Percentiles rank a stretch among this genome's conserved stretches.
phyloP scores from a whole-genome alignment of 2,113 vertebrate genomes.

The Chaetodon trifascialis region DNA sequence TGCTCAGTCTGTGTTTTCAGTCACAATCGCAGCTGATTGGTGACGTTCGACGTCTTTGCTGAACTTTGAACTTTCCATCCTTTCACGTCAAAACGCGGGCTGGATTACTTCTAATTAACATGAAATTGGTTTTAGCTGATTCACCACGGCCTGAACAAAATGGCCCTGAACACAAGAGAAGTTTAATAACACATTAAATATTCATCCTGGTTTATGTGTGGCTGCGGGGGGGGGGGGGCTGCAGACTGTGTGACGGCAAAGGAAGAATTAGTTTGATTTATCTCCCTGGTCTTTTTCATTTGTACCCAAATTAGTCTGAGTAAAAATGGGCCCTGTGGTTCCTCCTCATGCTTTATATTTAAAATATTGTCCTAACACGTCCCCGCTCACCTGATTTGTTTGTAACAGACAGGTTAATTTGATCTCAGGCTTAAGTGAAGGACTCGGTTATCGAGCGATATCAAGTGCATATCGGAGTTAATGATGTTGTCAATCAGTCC shows the following conservation, averaged over 20 bases:
- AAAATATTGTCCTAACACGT: background rate
- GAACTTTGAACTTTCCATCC: constrained; percentile 5
- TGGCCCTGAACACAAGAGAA: constrained; percentile 42
- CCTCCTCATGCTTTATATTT: background rate
- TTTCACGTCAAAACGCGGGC: constrained; percentile 5
- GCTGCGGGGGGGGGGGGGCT: constrained; percentile 41
- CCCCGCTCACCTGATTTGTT: constrained; percentile 43
- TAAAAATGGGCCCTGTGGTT: constrained; percentile 20
- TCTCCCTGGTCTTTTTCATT: constrained; percentile 53
- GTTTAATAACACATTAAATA: constrained; percentile 66
- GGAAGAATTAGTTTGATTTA: constrained; percentile 54
- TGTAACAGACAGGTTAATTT: constrained; percentile 51
- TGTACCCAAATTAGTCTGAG: constrained; percentile 42
- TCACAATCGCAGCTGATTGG: too few relatives aligned
- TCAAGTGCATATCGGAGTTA: constrained; percentile 69
- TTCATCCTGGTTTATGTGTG: constrained; percentile 59
- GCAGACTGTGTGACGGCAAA: constrained; percentile 43
- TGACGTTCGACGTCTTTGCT: background rate
- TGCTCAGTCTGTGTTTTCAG: too few relatives aligned
- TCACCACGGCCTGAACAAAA: constrained; percentile 29
- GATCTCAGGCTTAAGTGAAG: constrained; percentile 55
- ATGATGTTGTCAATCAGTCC: constrained; percentile 75
- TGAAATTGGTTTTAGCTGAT: constrained; percentile 45
- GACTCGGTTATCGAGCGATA: constrained; percentile 58
- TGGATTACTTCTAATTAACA: constrained; percentile 15